phyloP scores from a whole-genome alignment of 2,797 vertebrate species.

The Octomys mimax region DNA sequence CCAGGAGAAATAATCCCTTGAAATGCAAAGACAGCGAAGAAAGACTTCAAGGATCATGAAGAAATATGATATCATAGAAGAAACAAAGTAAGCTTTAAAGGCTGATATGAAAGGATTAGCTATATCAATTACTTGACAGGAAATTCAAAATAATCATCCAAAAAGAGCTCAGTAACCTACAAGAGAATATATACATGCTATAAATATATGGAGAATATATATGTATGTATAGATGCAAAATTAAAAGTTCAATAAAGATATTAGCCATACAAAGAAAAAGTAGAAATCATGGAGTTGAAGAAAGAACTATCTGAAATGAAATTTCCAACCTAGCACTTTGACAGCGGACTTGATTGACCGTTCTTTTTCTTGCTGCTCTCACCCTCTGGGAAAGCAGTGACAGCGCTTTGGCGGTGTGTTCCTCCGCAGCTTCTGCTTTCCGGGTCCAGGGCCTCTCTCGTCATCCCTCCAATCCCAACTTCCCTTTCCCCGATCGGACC shows the following conservation, averaged over 20 bases:
- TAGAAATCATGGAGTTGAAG: not conserved
- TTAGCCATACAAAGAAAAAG: not conserved
- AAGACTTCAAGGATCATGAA: no score
- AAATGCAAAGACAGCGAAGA: no score
- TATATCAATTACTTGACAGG: not conserved
- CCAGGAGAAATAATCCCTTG: no score
- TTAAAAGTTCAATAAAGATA: not conserved
- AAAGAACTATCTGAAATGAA: not conserved
- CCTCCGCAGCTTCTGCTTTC: no score
- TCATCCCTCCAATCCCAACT: no score
- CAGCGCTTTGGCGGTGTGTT: no score
- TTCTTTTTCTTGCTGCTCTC: no score
- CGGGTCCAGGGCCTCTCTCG: no score
- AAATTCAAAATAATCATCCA: not conserved
- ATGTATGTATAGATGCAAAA: not conserved
- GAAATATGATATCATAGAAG: no score
- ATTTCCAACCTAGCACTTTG: not conserved
- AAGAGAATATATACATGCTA: not conserved
- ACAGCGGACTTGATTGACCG: not conserved
- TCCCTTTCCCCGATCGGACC: no score
- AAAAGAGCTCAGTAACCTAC: not conserved
- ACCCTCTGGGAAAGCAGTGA: no score
- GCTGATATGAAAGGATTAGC: not conserved
- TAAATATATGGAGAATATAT: not conserved
- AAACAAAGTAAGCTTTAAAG: not conserved